Conservation (phyloP, 2,888 invertebrate species). For the Altica lythri region DNA sequence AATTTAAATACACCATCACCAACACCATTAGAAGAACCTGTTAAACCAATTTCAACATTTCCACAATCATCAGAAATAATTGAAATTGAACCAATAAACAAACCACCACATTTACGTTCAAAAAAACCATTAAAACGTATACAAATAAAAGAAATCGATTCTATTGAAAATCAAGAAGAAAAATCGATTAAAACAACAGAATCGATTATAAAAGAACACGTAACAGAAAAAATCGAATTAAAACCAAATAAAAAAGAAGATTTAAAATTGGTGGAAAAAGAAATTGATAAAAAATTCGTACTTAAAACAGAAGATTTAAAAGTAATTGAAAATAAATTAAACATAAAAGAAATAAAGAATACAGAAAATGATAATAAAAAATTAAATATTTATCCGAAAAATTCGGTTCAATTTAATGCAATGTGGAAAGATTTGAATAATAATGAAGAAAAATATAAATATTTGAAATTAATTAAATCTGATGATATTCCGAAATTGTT, state of each 20-base stretch:
- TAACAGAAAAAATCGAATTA: conserved; percentile 1
- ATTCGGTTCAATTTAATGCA: conserved; percentile 68
- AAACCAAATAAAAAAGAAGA: conserved; percentile 34
- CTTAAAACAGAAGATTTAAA: conserved; percentile 45
- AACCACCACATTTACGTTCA: conserved; percentile 68
- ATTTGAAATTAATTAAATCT: conserved; percentile 65
- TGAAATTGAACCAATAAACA: conserved; percentile 60
- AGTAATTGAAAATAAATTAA: conserved; percentile 41
- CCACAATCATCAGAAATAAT: conserved; percentile 50
- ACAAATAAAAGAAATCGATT: conserved; percentile 42
- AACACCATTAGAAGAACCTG: no score
- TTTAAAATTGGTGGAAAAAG: conserved; percentile 32
- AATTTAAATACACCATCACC: conserved; percentile 30
- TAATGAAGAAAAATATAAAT: conserved; percentile 61
- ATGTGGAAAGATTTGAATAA: conserved; percentile 66
- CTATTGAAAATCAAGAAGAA: conserved; percentile 5
- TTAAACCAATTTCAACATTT: conserved; percentile 51
- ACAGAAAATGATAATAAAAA: conserved; percentile 33
- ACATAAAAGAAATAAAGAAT: conserved; percentile 33
- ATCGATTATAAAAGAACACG: background rate
- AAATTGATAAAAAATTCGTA: conserved; percentile 24
- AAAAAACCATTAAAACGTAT: conserved; percentile 66
- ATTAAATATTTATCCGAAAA: conserved; percentile 59
- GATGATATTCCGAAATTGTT: conserved; percentile 66
- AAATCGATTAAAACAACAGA: no score